phyloP scores from a whole-genome alignment of 2,113 vertebrate genomes.

The Macquaria ambigua region DNA sequence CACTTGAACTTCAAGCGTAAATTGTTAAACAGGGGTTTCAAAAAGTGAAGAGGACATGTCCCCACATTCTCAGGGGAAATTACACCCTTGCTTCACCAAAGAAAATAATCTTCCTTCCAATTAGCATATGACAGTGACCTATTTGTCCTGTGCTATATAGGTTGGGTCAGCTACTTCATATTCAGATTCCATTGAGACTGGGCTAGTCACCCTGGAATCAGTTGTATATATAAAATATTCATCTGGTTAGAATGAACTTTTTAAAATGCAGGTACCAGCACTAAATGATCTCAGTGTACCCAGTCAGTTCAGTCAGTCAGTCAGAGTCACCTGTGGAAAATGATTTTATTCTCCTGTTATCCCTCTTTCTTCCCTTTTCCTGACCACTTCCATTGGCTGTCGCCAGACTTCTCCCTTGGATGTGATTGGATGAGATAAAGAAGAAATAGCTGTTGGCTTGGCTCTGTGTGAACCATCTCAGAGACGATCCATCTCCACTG shows the following conservation, averaged over 20 bases:
- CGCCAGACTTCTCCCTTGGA: background rate
- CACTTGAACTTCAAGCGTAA: background rate
- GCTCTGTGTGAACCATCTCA: slow-evolving; percentile 1
- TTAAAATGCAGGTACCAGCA: background rate
- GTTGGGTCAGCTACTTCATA: background rate
- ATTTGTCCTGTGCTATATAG: background rate
- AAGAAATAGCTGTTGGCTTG: background rate
- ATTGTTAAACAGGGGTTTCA: background rate
- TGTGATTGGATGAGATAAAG: background rate
- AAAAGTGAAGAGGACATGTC: background rate
- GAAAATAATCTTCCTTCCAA: background rate
- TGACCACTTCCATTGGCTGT: background rate
- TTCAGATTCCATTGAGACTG: background rate
- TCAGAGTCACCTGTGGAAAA: background rate
- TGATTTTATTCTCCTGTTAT: background rate
- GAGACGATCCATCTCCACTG: background rate
- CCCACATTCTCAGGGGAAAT: background rate
- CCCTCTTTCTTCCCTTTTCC: background rate
- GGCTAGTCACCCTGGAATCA: background rate
- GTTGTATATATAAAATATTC: background rate
- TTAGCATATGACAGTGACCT: slow-evolving; percentile 10
- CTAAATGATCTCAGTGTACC: background rate
- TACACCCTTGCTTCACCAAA: background rate
- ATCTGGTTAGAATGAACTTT: background rate
- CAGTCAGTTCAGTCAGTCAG: background rate